Evolutionary conservation across 2,797 vertebrate species (phyloP), one percentile per base, ranked within the genome.

Genomic region (Karalla daura): DNA sequence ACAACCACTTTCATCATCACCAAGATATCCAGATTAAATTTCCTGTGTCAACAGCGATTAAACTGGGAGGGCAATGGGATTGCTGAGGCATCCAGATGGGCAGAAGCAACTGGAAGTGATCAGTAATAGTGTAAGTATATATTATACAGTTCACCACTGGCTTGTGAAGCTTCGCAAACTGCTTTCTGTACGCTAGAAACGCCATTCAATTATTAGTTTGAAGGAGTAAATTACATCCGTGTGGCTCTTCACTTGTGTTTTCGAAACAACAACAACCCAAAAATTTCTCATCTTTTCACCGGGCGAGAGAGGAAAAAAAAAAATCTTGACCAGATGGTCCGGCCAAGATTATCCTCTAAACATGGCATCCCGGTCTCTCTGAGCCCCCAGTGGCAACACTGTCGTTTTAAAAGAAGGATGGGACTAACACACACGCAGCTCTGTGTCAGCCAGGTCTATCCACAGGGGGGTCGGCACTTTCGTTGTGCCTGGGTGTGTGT

Each of bases 1-100:
- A 87, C 71, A 70, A 76, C 84, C 89, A 92, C 90, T 91, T 91
- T 92, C 89, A 92, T 92, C 86, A 91, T 87, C 84, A 86, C 87
- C 66, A 81, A 86, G 79, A 86, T 86, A 86, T 84, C 74, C 72
- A 78, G 77, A 92, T 91, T 88, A 82, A 78, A 90, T 90, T 90
- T 81, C 83, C 86, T 70, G 54, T 86, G 88, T 85, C 84, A 80
- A 79, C 84, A 78, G 76, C 47, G 84, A 88, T 86, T 84, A 74
- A 50, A 84, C 66, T 63, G 69, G 76, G 60, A 59, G 66, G 69
- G 60, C 65, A 74, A 70, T 66, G 73, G 81, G 82, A 78, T 85
- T 80, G 78, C 52, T 25, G 63, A 65, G 47, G 70, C 67, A 64
- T 81, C 84, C 76, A 88, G 86, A 86, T 81, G 65, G 77, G 63